These are phyloP conservation scores for Protobothrops flavoviridis DNA, from an alignment of 2,113 vertebrate species.

Conservation along the genomic window DNA sequence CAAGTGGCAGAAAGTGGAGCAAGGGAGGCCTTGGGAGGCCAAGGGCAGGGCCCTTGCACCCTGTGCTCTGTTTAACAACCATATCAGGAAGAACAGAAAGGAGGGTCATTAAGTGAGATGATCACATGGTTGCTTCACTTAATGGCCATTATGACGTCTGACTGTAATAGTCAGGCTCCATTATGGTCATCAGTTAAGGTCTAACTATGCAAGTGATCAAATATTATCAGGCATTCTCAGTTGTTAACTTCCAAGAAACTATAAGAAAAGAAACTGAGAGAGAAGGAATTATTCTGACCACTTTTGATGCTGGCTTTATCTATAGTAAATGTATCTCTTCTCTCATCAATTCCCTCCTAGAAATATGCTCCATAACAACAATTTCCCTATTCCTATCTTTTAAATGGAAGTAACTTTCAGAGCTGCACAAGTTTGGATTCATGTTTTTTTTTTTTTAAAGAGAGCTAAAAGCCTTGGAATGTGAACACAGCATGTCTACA, in stretches of 20 bases:
- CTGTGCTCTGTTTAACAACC: no score
- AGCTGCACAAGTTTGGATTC: neutral
- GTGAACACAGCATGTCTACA: neutral
- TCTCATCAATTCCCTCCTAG: neutral
- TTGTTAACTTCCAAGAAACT: neutral
- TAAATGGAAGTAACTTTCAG: neutral
- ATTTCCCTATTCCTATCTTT: no score
- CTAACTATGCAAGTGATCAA: neutral
- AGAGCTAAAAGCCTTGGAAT: neutral
- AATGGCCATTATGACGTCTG: neutral
- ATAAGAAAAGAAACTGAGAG: neutral
- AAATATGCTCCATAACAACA: neutral
- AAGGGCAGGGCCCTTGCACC: neutral
- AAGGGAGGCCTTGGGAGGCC: neutral
- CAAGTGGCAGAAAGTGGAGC: neutral
- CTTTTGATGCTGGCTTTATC: neutral
- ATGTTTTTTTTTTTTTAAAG: neutral
- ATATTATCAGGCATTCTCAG: neutral
- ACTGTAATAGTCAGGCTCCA: neutral
- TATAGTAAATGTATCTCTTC: neutral
- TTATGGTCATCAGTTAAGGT: neutral
- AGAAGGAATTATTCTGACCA: neutral
- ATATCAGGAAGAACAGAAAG: neutral
- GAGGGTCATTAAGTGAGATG: neutral
- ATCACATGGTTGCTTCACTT: neutral